A percentile compares a stretch with the other conserved stretches of the same genome.
Conservation (phyloP, 2,113 vertebrate genomes). For the Lophura nycthemera region DNA sequence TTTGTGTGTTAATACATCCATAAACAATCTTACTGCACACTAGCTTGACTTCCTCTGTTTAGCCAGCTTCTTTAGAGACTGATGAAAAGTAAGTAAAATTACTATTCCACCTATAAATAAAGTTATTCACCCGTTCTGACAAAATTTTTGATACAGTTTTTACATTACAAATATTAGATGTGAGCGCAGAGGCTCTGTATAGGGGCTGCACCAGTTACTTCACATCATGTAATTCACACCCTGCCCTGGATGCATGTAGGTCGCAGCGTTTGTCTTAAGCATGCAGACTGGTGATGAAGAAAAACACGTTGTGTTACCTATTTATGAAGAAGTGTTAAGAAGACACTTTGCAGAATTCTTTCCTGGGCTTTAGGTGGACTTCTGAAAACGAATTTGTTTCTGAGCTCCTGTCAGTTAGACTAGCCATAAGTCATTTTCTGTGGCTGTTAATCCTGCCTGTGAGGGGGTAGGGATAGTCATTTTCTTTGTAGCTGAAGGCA, state of each 20-base stretch:
- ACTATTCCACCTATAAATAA: background rate
- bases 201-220: background rate
- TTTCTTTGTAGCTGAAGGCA: constrained; percentile 63
- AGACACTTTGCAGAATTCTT: background rate
- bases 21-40: background rate
- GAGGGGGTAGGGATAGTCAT: constrained; percentile 53
- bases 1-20: background rate
- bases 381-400: constrained; percentile 49
- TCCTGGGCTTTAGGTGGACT: constrained; percentile 50
- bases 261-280: background rate
- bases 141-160: background rate
- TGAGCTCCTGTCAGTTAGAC: constrained; percentile 36
- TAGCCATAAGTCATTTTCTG: constrained; percentile 55
- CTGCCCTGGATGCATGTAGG: background rate
- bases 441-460: constrained; percentile 61
- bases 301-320: background rate
- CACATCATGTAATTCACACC: background rate
- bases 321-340: background rate
- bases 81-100: background rate
- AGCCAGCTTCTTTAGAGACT: background rate
- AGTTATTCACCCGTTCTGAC: rapidly evolving
- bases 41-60: background rate
- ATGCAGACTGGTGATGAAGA: background rate
- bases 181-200: background rate
- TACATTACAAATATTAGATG: background rate